A percentile compares a stretch with the other conserved stretches of the same genome.
Conservation (phyloP, 2,888 invertebrate genomes). For the Megamerina dolium region DNA sequence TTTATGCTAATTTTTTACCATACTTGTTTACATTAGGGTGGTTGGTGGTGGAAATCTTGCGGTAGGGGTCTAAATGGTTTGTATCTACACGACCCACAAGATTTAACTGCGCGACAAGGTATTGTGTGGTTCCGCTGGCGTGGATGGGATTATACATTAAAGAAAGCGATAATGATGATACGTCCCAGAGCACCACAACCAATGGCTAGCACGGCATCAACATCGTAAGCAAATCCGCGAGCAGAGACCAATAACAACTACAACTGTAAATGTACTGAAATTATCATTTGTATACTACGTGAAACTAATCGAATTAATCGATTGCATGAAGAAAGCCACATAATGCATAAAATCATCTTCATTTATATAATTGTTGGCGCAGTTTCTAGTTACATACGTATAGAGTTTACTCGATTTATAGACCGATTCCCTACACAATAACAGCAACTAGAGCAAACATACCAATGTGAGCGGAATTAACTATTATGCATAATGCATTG, state of each 20-base stretch:
- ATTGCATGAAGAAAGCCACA: no score
- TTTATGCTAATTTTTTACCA: background rate
- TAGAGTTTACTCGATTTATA: no score
- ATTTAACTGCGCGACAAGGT: slow-evolving; percentile 83
- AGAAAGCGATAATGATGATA: slow-evolving; percentile 87
- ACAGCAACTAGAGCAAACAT: no score
- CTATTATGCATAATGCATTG: no score
- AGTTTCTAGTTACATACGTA: no score
- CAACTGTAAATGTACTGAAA: no score
- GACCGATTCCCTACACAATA: no score
- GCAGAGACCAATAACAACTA: background rate
- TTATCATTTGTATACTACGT: no score
- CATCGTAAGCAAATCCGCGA: slow-evolving; percentile 11
- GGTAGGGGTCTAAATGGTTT: slow-evolving; percentile 84
- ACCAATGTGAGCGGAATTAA: no score
- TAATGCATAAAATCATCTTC: no score
- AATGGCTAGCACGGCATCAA: slow-evolving; percentile 25
- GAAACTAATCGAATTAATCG: background rate
- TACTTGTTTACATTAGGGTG: slow-evolving; percentile 59
- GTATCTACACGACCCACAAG: slow-evolving; percentile 83
- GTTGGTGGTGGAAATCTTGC: slow-evolving; percentile 95
- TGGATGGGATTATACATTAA: slow-evolving; percentile 90
- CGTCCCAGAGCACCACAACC: slow-evolving; percentile 56
- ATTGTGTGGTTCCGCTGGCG: slow-evolving; percentile 95
- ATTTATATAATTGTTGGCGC: no score